Evolutionary conservation across 2,888 invertebrate species (phyloP).

Genomic region (Argyra leucocephala): DNA sequence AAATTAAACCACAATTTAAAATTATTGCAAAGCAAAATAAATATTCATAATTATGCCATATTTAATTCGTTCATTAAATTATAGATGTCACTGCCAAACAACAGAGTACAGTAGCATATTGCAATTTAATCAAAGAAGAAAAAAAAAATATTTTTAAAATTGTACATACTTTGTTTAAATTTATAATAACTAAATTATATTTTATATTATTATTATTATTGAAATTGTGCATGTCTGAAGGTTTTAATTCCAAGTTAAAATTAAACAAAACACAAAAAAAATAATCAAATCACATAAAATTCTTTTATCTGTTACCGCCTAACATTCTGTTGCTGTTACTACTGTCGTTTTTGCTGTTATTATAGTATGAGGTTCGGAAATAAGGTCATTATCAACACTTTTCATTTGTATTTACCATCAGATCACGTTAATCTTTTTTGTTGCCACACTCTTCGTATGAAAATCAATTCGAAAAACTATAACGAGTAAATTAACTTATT

Average conservation of each 20-base stretch:
- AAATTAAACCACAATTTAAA: too few species aligned
- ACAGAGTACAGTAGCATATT: not conserved
- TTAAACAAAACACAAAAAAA: not conserved
- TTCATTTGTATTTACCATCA: not conserved
- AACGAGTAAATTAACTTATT: too few species aligned
- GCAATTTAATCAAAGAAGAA: too few species aligned
- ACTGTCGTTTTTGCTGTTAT: too few species aligned
- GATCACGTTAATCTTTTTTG: not conserved
- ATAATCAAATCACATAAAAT: not conserved
- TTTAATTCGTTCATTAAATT: not conserved
- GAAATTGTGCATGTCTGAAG: conserved; percentile 1
- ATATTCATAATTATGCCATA: too few species aligned
- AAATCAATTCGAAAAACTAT: too few species aligned
- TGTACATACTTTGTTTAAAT: too few species aligned
- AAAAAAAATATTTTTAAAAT: too few species aligned
- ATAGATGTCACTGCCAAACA: conserved; percentile 6
- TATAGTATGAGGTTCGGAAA: not conserved
- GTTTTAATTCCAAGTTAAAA: not conserved
- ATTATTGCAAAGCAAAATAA: too few species aligned
- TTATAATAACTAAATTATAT: too few species aligned
- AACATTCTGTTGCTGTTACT: not conserved
- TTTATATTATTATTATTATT: not conserved
- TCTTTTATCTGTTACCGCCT: not conserved
- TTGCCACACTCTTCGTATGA: too few species aligned
- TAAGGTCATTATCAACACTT: not conserved